Evolutionary conservation across 2,888 invertebrate species (phyloP), one percentile per base, ranked within the genome.

Genomic region (Hydrotaea diabolus): DNA sequence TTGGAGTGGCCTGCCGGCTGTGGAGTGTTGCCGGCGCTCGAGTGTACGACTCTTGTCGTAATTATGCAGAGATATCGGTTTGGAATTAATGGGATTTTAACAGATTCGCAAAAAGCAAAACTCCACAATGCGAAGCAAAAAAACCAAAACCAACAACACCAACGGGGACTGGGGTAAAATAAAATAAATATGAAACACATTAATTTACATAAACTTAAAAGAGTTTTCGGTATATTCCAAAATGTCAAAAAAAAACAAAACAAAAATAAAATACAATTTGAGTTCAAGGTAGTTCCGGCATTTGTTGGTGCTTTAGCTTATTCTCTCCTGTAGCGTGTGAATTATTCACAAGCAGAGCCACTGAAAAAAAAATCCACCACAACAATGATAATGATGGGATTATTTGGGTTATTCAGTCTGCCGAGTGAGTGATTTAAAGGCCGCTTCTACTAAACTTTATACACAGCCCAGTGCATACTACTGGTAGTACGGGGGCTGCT

Each of bases 261-360:
- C n/a, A n/a, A 53, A 55, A 55, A 21, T 5, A 26, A 59, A 59
- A 59, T 23, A 59, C 7, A 13, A 43, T 79, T 79, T 59, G 82
- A 85, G 76, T 82, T 85, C 85, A 85, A 85, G 85, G 85, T 85
- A 69, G 79, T 85, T 85, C 85, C 85, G 85, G 85, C 77, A n/a
- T 57, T 82, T 15, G 59, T 53, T 59, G 59, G 59, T 15, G 21
- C 21, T 59, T 59, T 43, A n/a, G 17, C 21, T 43, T 43, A 43
- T 21, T 7, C 59, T 11, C 43, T 43, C 43, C 77, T 43, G 53
- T 66, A 36, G 66, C 84, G 84, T 81, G 81, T 81, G 84, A 81
- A 84, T 79, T 81, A 49, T n/a, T 49, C 49, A 26, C 3, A 26
- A 49, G 26, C 26, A 59, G 26, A 26, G 59, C 26, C 59, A 26